Percentiles rank a stretch among this genome's conserved stretches.
Evolutionary conservation across 2,113 vertebrate genomes (phyloP).

Genomic region (Gambusia affinis): DNA sequence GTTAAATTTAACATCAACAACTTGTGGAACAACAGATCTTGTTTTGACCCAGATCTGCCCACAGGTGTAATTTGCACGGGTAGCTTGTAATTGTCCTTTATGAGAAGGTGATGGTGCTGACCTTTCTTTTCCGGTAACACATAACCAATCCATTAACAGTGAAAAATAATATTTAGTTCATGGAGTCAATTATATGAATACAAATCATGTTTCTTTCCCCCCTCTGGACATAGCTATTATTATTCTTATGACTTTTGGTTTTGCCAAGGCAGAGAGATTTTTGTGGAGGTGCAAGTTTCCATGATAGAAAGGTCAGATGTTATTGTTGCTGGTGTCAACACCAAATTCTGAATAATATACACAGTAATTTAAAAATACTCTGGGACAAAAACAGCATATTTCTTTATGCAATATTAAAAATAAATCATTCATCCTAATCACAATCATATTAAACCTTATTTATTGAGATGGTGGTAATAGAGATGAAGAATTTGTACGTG

Average conservation of each 20-base stretch:
- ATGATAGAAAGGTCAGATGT: not conserved
- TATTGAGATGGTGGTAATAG: not conserved
- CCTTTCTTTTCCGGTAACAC: constrained; percentile 2
- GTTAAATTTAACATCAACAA: not conserved
- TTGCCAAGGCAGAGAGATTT: not conserved
- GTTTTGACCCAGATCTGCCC: not conserved
- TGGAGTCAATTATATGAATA: not conserved
- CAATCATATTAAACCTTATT: not conserved
- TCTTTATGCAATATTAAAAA: too few relatives aligned
- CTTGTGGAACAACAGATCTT: not conserved
- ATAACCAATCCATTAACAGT: not conserved
- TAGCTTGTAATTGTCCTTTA: not conserved
- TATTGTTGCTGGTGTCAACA: constrained; percentile 13
- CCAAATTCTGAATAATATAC: not conserved
- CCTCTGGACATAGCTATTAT: not conserved
- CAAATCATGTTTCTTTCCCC: not conserved
- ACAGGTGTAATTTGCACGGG: not conserved
- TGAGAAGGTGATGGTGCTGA: not conserved
- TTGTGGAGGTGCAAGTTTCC: not conserved
- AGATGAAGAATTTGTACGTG: not conserved
- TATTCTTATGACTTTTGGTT: not conserved
- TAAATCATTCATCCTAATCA: too few relatives aligned
- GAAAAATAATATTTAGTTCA: not conserved
- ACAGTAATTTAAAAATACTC: not conserved
- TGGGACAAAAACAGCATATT: not conserved